Evolutionary conservation across 2,888 invertebrate genomes (phyloP), one percentile per base, ranked within the genome.

Genomic region (Julus scanicus): DNA sequence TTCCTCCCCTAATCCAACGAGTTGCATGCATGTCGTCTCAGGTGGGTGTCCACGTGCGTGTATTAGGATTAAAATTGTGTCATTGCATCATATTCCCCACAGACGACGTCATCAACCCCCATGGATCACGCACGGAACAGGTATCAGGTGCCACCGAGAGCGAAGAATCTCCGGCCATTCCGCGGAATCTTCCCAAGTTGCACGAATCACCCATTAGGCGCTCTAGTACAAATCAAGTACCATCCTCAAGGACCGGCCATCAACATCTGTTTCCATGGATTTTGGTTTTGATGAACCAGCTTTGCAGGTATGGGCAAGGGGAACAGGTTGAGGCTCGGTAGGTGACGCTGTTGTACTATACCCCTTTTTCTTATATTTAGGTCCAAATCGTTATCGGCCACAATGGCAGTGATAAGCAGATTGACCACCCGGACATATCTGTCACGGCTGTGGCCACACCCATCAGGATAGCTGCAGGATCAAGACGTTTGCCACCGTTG

Each of bases 401-500:
- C 17, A 84, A 17, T 17, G 48, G 15, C 9, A 71, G 71, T 3
- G 63, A 71, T 8, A 29, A 37, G 40, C 6, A 5, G 15, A 6
- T 44, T 9, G 84, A 84, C 17, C 39, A 2, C 2, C 2, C 87
- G 20, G 87, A 87, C 20, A 87, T 87, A 11, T 57, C 87, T 15
- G 87, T 87, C 11, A 87, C 86, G 39, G 86, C 87, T 2, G 20
- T 87, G 71, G 87, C 87, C 29, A 87, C 87, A 2, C 63, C 87
- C 29, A 40, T 39, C 5, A 37, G 87, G 3, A 84, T 40, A 6
- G 57, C 49, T 11, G 71, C 20, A 17, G 71, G 63, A 37, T 87
- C 87, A 5, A 57, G 87, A 37, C 39, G 37, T 15, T 20, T 87
- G 9, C 87, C 87, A 6, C 87, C 87, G 17, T 44, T 87, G 63